Evolutionary conservation across 2,888 invertebrate species (phyloP), one percentile per base, ranked within the genome.

Genomic region (Lasioglossum lativentre): DNA sequence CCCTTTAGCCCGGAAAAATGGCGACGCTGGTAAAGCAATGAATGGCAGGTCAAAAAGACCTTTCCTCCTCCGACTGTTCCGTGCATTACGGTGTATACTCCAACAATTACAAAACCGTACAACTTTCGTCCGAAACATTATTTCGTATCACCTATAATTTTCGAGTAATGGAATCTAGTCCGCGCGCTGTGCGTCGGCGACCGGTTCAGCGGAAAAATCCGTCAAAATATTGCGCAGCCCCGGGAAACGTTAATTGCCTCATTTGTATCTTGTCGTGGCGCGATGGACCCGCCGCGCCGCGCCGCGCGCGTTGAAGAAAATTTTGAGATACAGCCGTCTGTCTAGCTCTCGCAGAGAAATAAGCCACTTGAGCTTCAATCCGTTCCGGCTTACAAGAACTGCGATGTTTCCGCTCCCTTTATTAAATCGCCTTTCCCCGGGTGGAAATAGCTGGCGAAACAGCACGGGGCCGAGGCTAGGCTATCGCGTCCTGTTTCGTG

Each of bases 401-500:
- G 72, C 79, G 72, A 72, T 86, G 83, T 71, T 86, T 87, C 78
- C 83, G 78, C 80, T 79, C 72, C 80, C 83, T 83, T 83, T 80
- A 78, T 83, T 80, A 83, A 88, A 80, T 90, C 88, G 73, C 70
- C 83, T 82, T 77, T 76, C 59, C 78, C 72, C 75, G 27, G 72
- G 27, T 75, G 78, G 79, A 71, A 75, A 78, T 78, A 66, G 74
- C 79, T 63, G 68, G 70, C 47, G 73, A 76, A 75, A 66, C 40
- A 68, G 80, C 68, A 45, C 56, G 66, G 66, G 75, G 30, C 63
- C 59, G 73, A 88, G 74, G 75, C 77, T 68, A 40, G 38, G 76
- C 82, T 86, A 83, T 86, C 84, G 80, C 81, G 84, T 80, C 88
- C 77, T 86, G 80, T 83, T 86, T 84, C 81, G 79, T 42, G 90